Conservation (phyloP, 64 coral and sea anemone genomes). For the Anthopleura sola region DNA sequence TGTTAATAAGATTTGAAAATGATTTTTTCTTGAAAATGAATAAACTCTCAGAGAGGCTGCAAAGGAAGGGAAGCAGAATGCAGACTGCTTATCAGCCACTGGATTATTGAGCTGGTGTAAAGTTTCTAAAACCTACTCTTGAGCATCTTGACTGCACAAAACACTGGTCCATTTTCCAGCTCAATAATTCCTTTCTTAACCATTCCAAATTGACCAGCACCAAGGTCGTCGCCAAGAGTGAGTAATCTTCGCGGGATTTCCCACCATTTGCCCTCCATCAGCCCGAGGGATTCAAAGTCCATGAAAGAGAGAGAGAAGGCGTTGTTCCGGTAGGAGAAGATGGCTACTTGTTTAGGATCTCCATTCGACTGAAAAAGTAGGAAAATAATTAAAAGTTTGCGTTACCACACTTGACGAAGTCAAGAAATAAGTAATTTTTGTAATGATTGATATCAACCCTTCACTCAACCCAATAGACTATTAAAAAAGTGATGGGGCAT, state of each 20-base stretch:
- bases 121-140: neutral
- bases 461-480: too few species aligned
- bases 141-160: neutral
- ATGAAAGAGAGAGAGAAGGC: neutral
- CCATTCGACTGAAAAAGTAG: neutral
- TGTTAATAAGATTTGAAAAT: too few species aligned
- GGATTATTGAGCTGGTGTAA: too few species aligned
- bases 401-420: too few species aligned
- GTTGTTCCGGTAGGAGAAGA: neutral
- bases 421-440: too few species aligned
- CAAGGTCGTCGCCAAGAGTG: neutral
- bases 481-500: too few species aligned
- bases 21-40: neutral
- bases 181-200: neutral
- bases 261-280: constrained; percentile 16
- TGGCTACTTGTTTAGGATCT: neutral
- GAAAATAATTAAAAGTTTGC: too few species aligned
- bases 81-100: too few species aligned
- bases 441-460: too few species aligned
- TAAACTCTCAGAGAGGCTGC: too few species aligned
- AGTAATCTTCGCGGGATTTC: neutral
- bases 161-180: neutral
- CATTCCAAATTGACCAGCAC: constrained; percentile 3
- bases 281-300: constrained; percentile 3
- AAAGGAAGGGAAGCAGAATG: too few species aligned